Evolutionary conservation across 2,888 invertebrate genomes (phyloP), one percentile per base, ranked within the genome.

Genomic region (Chymomyza caudatula): DNA sequence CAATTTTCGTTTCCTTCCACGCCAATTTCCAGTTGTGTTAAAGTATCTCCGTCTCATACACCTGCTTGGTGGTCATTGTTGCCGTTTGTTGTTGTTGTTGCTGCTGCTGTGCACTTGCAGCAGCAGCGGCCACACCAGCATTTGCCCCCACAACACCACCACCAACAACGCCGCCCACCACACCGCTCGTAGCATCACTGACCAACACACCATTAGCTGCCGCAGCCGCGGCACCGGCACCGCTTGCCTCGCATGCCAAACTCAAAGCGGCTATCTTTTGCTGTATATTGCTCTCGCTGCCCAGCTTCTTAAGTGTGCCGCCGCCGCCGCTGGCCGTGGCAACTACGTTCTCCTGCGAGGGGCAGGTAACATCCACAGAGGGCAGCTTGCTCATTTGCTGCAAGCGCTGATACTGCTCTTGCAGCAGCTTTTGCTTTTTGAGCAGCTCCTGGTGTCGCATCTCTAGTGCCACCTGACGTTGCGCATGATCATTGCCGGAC

Each of bases 21-120:
- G 85, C 79, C 67, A 84, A 76, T 75, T 88, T 88, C 73, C 85
- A 87, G 79, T 90, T 89, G 77, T 88, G 94, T 95, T 95, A 97
- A 93, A 97, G 95, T 92, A 97, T 97, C 90, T 97, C 97, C 78
- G 97, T 97, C 92, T 97, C 97, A 91, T 97, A 97, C 80, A 96
- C 94, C 91, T 96, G 96, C 88, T 93, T 95, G 57, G 94, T 94
- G 67, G 94, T 94, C 74, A 93, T 92, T 63, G 80, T 76, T 22
- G 61, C 44, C 54, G 66, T 55, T 47, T 74, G 71, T 57, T 89
- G 88, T 93, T 72, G 76, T 67, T 65, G 76, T 63, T 69, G 11
- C 19, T 68, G 54, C 63, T 67, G 20, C 71, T 67, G 15, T 65
- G 59, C 57, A 76, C 71, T 66, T 72, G 70, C 65, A 61, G 51